Base-by-base conservation (phyloP, 2,888 invertebrate species). In the Acrocyrtus sp. region DNA sequence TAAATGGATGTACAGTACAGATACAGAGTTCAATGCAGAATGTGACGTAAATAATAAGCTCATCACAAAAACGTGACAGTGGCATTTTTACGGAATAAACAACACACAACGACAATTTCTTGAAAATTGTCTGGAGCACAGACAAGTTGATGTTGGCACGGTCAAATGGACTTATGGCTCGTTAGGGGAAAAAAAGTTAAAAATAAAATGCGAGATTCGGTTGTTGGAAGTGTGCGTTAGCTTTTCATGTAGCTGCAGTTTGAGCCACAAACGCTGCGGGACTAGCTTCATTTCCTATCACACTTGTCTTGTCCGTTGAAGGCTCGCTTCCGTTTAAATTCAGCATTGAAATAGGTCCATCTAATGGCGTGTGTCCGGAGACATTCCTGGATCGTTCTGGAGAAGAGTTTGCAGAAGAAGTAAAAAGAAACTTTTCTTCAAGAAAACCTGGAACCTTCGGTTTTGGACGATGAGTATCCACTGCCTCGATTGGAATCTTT, bases 391-490 rank as follows among this genome's bases (percentile, higher is more conserved):
- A 69, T 22, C 61, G 54, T 21, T 69, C 69, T 26, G 53, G 48
- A 8, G 67, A n/a, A n/a, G n/a, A n/a, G n/a, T n/a, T n/a, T n/a
- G n/a, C n/a, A n/a, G n/a, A 67, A 21, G 45, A 26, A 27, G 63
- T 53, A 27, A 77, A 77, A 17, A 61, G 54, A 84, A 88, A 89
- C 81, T 87, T 87, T 78, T 88, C 88, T 82, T 88, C 88, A 82
- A 89, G 84, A 81, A 86, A 86, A 78, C 89, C 89, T 75, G 88
- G 87, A 81, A 88, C 92, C 86, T 88, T 87, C 81, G 97, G 97
- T 86, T 95, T 96, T 68, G 94, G 89, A 58, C 97, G 90, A 86
- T 99, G 98, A 60, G 98, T 99, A 85, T 98, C 95, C 69, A 98
- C 98, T 75, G 98, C 97, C 70, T 92, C 92, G 62, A 98, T 92